Conservation (phyloP, 2,113 vertebrate species). For the Xenus cinereus region DNA sequence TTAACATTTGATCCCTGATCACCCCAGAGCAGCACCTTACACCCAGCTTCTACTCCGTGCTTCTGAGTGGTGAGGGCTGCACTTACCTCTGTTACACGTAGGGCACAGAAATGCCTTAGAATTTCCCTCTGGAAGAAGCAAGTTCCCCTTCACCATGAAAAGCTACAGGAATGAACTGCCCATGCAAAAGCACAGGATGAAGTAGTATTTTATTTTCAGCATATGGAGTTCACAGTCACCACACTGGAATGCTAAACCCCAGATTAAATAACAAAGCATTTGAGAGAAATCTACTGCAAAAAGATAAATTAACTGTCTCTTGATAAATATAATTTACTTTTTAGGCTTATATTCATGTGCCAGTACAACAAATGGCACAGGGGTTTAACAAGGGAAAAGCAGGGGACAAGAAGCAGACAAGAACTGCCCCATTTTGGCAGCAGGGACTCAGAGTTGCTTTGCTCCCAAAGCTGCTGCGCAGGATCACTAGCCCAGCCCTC, state of each 20-base stretch:
- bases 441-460: neutral
- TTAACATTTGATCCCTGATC: neutral
- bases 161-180: neutral
- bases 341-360: neutral
- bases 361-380: neutral
- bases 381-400: neutral
- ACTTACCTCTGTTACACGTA: neutral
- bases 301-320: neutral
- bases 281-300: neutral
- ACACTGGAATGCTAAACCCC: neutral
- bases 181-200: neutral
- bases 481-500: neutral
- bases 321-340: neutral
- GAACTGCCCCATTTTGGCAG: neutral
- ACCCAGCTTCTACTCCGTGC: neutral
- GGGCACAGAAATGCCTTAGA: neutral
- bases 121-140: neutral
- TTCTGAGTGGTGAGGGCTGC: neutral
- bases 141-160: neutral
- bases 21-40: neutral
- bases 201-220: neutral
- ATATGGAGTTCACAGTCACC: neutral
- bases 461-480: neutral
- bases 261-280: neutral
- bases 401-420: neutral